Evolutionary conservation across 2,113 vertebrate genomes (phyloP).

Genomic region (Dasyurus viverrinus): DNA sequence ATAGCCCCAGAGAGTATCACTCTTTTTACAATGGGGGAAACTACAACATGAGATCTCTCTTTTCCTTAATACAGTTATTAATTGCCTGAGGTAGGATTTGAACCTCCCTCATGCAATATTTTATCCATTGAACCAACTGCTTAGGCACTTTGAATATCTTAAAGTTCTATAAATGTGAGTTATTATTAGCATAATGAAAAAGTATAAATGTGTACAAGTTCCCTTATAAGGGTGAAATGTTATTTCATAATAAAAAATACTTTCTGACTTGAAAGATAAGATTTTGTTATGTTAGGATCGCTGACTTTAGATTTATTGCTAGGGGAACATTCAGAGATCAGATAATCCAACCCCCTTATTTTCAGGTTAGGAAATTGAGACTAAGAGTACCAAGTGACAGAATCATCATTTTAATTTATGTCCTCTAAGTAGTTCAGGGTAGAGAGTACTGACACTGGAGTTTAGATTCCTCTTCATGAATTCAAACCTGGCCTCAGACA

Average conservation of each 20-base stretch:
- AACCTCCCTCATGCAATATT: background rate
- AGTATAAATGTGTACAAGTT: too few species aligned
- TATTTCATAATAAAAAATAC: too few species aligned
- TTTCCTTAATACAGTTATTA: background rate
- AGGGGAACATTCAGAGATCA: background rate
- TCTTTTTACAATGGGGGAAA: background rate
- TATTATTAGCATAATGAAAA: too few species aligned
- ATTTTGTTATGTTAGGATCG: background rate
- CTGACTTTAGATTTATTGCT: background rate
- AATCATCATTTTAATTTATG: background rate
- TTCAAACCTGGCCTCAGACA: background rate
- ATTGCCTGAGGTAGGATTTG: background rate
- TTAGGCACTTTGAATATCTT: background rate
- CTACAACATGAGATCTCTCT: background rate
- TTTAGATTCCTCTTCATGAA: background rate
- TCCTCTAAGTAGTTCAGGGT: background rate
- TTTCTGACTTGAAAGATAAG: background rate
- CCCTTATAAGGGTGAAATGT: too few species aligned
- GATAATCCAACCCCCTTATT: background rate
- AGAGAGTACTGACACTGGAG: background rate
- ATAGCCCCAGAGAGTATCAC: background rate
- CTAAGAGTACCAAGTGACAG: background rate
- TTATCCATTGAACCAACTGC: background rate
- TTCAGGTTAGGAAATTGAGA: background rate
- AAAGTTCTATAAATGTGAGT: background rate